phyloP scores from a whole-genome alignment of 2,113 vertebrate genomes.

The Hydrochoerus hydrochaeris region DNA sequence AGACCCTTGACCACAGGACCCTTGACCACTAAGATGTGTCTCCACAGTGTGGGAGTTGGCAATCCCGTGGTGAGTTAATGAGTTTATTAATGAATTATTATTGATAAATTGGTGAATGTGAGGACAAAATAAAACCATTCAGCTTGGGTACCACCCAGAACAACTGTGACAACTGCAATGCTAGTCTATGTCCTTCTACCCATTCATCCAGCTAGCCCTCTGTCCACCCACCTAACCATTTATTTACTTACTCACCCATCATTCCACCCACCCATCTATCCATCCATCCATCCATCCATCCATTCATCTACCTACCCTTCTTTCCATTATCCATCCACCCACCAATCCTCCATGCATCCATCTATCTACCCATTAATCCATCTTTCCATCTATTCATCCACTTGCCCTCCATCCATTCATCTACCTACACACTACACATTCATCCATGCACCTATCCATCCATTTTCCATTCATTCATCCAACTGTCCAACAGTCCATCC shows the following conservation, averaged over 20 bases:
- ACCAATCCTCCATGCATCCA: not conserved
- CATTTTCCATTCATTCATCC: too few species aligned
- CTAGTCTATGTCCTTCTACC: fast-evolving
- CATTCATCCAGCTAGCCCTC: fast-evolving
- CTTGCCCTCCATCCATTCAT: fast-evolving
- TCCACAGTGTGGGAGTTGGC: not conserved
- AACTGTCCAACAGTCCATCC: not conserved
- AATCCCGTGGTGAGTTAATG: not conserved
- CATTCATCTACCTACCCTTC: fast-evolving
- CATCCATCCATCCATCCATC: fast-evolving
- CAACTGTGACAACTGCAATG: not conserved
- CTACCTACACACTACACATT: fast-evolving
- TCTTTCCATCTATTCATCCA: not conserved
- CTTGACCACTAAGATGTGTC: not conserved
- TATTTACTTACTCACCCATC: fast-evolving
- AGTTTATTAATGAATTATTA: not conserved
- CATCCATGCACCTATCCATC: fast-evolving
- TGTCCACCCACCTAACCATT: fast-evolving
- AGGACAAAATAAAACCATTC: not conserved
- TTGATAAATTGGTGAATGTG: not conserved
- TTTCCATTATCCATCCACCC: not conserved
- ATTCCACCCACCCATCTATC: fast-evolving
- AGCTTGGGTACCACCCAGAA: not conserved
- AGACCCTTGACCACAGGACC: too few species aligned
- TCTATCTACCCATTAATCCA: not conserved